Evolutionary conservation across 2,113 vertebrate species (phyloP), one percentile per base, ranked within the genome.

Genomic region (Polypterus bichir): DNA sequence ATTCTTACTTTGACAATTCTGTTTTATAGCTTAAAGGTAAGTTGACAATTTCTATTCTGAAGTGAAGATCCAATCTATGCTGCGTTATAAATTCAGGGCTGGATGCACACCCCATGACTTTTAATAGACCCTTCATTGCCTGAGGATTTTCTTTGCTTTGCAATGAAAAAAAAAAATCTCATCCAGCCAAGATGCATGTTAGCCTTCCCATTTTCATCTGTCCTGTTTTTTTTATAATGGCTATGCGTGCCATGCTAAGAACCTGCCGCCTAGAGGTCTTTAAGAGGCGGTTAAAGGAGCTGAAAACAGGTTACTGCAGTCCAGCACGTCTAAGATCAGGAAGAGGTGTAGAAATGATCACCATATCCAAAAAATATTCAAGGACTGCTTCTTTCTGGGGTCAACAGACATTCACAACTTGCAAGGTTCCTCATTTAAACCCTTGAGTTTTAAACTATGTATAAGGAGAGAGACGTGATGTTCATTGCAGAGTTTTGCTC

Each of bases 21-120:
- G 54, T 45, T 66, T 61, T 59, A 64, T 63, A 46, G 48, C 64
- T 59, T 62, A 69, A 59, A 62, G 63, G 59, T 8, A 47, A 69
- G 56, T 67, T 62, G 4, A 48, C 59, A 53, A 67, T 69, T 69
- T 63, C 62, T 62, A 67, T 69, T 69, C 63, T 44, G n/a, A 64
- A 60, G 64, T 48, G 62, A 55, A 69, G 47, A 67, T 69, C 56
- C 53, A 62, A 59, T 69, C 49, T 66, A 62, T 62, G 61, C 46
- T 58, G 53, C 61, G 48, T 63, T 57, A 64, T 70, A 57, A 68
- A 66, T 68, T 68, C 64, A 66, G 54, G 52, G 65, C 65, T 58
- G 61, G 49, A 10, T 60, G 53, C 58, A 57, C 65, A 60, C 61
- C 46, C 59, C 61, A 52, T 67, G 66, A 67, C 62, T 65, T 65